Base-by-base conservation (phyloP, 2,888 invertebrate species). In the Eulithis prunata region DNA sequence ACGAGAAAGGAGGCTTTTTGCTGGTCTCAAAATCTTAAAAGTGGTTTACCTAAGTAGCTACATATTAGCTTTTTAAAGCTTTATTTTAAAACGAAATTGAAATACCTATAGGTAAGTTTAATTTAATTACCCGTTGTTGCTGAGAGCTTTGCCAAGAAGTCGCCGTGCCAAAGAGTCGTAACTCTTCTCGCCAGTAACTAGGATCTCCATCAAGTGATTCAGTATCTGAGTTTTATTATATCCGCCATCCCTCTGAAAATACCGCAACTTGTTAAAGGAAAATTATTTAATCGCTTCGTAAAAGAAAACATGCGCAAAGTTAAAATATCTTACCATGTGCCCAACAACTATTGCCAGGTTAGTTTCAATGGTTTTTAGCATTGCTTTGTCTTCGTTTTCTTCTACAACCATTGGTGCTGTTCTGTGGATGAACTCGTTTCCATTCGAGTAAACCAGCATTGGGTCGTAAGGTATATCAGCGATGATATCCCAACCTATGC, bases 371-470 rank as follows among this genome's bases (percentile, higher is more conserved):
- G 83, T 88, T 76, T 82, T 78, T 28, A 92, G 63, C 51, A 84
- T 71, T 62, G 68, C 81, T 74, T 83, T 62, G 45, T 83, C 80
- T 69, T 85, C 83, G 66, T 75, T 80, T 55, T 90, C 90, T 63
- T 87, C 76, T 21, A 91, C 77, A 65, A 89, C 82, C 63, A 88
- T 82, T 57, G 86, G 80, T 72, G 88, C 88, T 55, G 91, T 91
- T 79, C 95, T 94, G 73, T 90, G 89, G 38, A 94, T 93, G 86
- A 95, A 95, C 57, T 94, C 94, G 60, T 94, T 85, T 53, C 96
- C 96, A 73, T 95, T 95, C 64, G 94, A 94, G 80, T 95, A 94
- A 68, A 94, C 89, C 72, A 96, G 81, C 80, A 93, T 93, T 10
- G 96, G 94, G 77, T 95, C 91, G 74, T 94, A 96, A 43, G 94